Base-by-base conservation (phyloP, 1,140 invertebrate species). In the Aphaenogaster rudis region DNA sequence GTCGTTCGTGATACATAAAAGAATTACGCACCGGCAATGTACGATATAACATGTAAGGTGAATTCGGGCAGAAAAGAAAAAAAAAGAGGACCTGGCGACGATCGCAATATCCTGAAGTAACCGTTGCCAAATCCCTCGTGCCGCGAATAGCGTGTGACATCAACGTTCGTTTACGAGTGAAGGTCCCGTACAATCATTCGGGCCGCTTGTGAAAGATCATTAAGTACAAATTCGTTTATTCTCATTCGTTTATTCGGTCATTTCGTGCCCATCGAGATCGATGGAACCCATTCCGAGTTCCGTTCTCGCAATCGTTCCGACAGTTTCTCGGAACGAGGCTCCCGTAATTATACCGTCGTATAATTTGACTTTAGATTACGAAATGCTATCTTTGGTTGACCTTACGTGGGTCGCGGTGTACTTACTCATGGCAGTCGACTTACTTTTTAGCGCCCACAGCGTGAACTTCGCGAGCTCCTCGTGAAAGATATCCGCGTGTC, bases 391-490 rank as follows among this genome's bases (percentile, higher is more conserved):
- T 72, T n/a, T 54, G 2, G 5, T 17, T 54, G 15, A 54, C 33
- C 28, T 72, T 54, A 54, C 4, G 13, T 17, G 4, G 3, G 2
- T 54, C 33, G 4, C 11, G 33, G 7, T 17, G 28, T 33, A 67
- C 39, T 45, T 50, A 50, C 1, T n/a, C 36, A 5, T 72, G 15
- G 15, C 2, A 1, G 17, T 64, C 33, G 80, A 94, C 95, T 96
- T 93, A 96, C 96, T 96, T 93, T 96, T 96, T 0, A 96, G 85
- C 13, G 96, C 96, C 96, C 96, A 96, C 3, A 96, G 88, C 17
- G 95, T 95, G 33, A 96, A 95, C 64, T 95, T 95, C 3, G 94
- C 92, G 5, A 96, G 91, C 48, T 96, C 95, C 33, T 89, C 82
- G 7, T 94, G 87, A 89, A 94, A 96, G 50, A 96, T 92, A 3